Conservation (phyloP, 1,140 invertebrate species). For the Drosophila varians region DNA sequence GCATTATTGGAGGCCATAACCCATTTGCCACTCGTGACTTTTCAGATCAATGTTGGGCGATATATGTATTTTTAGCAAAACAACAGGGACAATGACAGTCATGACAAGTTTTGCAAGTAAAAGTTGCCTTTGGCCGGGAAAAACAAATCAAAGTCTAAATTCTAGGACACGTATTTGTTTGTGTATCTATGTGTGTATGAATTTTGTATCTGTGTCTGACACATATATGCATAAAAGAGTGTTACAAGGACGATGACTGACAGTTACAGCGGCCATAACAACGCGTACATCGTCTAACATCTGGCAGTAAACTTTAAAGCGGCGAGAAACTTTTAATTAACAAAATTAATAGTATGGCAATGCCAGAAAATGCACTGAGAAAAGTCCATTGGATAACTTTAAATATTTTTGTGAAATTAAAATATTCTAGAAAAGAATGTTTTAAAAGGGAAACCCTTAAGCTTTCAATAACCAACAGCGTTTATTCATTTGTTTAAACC, state of each 20-base stretch:
- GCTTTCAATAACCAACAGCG: too few relatives aligned
- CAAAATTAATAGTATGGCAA: constrained; percentile 79
- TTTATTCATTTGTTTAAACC: too few relatives aligned
- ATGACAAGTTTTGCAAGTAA: constrained; percentile 50
- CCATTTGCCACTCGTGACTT: neutral
- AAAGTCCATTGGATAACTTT: too few relatives aligned
- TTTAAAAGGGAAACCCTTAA: too few relatives aligned
- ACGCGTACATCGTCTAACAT: constrained; percentile 29
- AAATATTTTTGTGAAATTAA: too few relatives aligned
- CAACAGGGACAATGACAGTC: constrained; percentile 25
- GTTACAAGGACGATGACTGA: constrained; percentile 45
- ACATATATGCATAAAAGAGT: constrained; percentile 7
- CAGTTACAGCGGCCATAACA: constrained; percentile 28
- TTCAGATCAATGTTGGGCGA: neutral
- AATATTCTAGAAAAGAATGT: too few relatives aligned
- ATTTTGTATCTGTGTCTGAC: neutral
- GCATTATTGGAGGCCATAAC: neutral
- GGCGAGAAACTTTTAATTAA: constrained; percentile 75
- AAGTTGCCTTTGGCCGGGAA: constrained; percentile 47
- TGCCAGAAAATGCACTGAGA: constrained; percentile 15
- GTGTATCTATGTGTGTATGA: constrained; percentile 8
- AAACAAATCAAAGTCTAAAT: constrained; percentile 52
- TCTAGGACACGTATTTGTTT: constrained; percentile 41
- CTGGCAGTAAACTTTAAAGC: constrained; percentile 71
- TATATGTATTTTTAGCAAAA: constrained; percentile 1